Evolutionary conservation across 2,113 vertebrate genomes (phyloP).

Genomic region (Nothocercus julius): DNA sequence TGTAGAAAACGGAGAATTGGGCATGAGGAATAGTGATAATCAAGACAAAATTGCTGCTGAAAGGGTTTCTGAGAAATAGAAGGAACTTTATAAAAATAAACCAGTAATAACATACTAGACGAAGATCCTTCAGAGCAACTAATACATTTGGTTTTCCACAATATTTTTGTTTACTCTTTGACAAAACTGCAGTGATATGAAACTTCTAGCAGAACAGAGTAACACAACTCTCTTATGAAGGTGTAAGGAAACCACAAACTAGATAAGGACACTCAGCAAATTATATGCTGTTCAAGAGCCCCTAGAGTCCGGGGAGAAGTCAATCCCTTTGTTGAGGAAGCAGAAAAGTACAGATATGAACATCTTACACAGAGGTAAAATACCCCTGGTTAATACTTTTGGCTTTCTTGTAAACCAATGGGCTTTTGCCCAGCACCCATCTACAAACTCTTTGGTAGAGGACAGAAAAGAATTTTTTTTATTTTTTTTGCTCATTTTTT

Average conservation of each 20-base stretch:
- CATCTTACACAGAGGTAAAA: rapidly evolving
- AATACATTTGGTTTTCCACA: neutral
- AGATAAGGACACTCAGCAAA: neutral
- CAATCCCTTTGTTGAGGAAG: neutral
- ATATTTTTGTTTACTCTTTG: neutral
- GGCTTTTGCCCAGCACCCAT: neutral
- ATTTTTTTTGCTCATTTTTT: too few species aligned
- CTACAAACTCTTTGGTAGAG: neutral
- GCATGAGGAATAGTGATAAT: neutral
- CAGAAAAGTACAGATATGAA: neutral
- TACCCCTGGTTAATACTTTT: neutral
- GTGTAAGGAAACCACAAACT: neutral
- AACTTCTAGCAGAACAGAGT: neutral
- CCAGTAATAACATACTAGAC: neutral
- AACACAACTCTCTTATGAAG: neutral
- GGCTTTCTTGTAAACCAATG: neutral
- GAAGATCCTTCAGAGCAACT: neutral
- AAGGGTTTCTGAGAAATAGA: slow-evolving; percentile 1
- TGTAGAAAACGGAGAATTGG: neutral
- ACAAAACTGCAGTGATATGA: neutral
- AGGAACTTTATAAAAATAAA: neutral
- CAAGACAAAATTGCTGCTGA: neutral
- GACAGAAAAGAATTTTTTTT: too few species aligned
- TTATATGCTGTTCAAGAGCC: neutral
- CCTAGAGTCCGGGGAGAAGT: neutral